Percentiles rank a stretch among this genome's conserved stretches.
phyloP scores from a whole-genome alignment of 2,888 invertebrate species.

The Clistopyga incitator region DNA sequence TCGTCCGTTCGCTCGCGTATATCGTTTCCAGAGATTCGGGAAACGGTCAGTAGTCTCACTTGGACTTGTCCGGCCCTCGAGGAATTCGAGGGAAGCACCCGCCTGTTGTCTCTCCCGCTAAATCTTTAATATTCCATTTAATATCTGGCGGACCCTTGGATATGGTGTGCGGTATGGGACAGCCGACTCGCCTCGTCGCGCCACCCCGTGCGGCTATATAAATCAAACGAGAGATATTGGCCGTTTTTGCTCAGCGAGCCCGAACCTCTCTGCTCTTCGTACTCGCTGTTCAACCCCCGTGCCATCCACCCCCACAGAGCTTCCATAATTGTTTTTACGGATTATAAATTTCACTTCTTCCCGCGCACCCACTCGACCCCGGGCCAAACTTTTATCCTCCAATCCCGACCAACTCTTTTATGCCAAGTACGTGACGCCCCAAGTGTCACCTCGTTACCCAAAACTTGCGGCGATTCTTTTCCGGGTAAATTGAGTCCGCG shows the following conservation, averaged over 20 bases:
- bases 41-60: constrained; percentile 48
- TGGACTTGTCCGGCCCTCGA: constrained; percentile 55
- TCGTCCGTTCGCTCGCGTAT: constrained; percentile 16
- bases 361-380: constrained; percentile 42
- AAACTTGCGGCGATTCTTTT: constrained; percentile 23
- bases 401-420: constrained; percentile 23
- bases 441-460: constrained; percentile 17
- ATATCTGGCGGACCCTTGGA: constrained; percentile 72
- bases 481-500: constrained; percentile 38
- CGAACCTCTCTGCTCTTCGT: constrained; percentile 65
- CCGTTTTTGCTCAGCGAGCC: constrained; percentile 77
- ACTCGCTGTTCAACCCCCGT: constrained; percentile 35
- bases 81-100: constrained; percentile 56
- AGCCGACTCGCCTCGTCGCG: constrained; percentile 68
- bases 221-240: constrained; percentile 82
- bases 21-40: constrained; percentile 13
- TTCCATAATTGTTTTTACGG: constrained; percentile 83
- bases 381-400: constrained; percentile 49
- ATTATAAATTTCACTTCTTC: constrained; percentile 81
- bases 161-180: constrained; percentile 62
- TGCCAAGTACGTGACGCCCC: background rate
- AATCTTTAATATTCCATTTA: constrained; percentile 83
- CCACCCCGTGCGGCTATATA: constrained; percentile 73
- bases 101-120: constrained; percentile 75
- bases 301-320: constrained; percentile 62